A percentile compares a stretch with the other conserved stretches of the same genome.
Evolutionary conservation across 1,140 invertebrate genomes (phyloP).

Genomic region (Caenorhabditis latens): DNA sequence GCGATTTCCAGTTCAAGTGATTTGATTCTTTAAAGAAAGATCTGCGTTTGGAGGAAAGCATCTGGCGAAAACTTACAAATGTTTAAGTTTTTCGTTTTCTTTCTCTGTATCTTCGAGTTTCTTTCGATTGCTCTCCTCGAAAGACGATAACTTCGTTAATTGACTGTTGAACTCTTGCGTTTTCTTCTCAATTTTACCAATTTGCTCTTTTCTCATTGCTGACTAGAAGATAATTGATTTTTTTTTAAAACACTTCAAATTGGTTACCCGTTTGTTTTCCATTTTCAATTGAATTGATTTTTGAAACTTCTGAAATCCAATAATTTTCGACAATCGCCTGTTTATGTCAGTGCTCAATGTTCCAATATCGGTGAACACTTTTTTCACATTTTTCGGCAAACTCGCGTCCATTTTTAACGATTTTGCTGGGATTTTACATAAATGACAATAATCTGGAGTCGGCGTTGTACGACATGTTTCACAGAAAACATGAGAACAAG

Average conservation of each 20-base stretch:
- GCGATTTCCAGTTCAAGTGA: background rate
- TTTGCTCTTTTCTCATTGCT: conserved; percentile 21
- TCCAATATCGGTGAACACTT: conserved; percentile 7
- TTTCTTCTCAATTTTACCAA: background rate
- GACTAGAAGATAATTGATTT: conserved; percentile 3
- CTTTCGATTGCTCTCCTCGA: conserved; percentile 18
- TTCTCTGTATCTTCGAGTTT: background rate
- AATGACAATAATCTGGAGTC: background rate
- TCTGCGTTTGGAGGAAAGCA: no score
- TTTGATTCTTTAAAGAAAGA: background rate
- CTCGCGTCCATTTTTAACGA: conserved; percentile 14
- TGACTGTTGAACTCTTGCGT: background rate
- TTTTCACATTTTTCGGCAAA: conserved; percentile 34
- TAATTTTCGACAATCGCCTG: background rate
- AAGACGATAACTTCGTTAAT: background rate
- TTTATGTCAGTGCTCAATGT: conserved; percentile 3
- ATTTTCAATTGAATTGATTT: conserved; percentile 33
- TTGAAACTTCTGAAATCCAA: conserved; percentile 20
- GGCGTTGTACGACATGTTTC: conserved; percentile 12
- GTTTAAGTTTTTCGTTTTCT: conserved; percentile 17
- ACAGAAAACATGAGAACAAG: conserved; percentile 28
- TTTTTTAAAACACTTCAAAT: no score
- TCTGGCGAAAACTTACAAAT: background rate
- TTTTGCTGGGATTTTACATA: conserved; percentile 43
- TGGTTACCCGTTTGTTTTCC: background rate